Evolutionary conservation across 2,797 vertebrate genomes (phyloP).

Genomic region (Pygocentrus nattereri): DNA sequence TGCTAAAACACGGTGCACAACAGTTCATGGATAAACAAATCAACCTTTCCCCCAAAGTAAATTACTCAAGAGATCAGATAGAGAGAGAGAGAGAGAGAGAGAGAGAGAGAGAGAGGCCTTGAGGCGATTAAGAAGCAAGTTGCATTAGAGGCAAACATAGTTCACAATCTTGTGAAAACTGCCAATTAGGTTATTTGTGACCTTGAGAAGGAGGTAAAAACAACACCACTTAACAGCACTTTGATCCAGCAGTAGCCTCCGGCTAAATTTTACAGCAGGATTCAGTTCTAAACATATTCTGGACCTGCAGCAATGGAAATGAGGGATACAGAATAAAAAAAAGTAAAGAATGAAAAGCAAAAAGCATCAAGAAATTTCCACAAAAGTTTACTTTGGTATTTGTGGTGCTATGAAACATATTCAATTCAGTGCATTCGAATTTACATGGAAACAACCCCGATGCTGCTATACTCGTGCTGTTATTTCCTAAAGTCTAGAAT

Average conservation of each 20-base stretch:
- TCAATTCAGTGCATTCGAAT: neutral
- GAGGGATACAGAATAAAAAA: neutral
- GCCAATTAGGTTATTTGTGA: neutral
- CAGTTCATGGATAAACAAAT: too few species aligned
- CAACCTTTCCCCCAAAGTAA: too few species aligned
- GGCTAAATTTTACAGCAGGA: neutral
- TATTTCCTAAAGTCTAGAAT: neutral
- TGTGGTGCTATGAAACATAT: too few species aligned
- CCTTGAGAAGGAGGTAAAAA: neutral
- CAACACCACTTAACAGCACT: neutral
- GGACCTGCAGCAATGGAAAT: neutral
- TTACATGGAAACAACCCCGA: neutral
- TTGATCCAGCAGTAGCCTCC: neutral
- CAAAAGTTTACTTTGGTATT: neutral
- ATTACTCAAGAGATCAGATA: too few species aligned
- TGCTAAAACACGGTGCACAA: too few species aligned
- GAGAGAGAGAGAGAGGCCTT: neutral
- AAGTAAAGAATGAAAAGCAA: neutral
- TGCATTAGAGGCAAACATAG: neutral
- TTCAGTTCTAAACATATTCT: neutral
- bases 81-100: neutral
- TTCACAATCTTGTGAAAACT: neutral
- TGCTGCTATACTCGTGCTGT: neutral
- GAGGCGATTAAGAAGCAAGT: neutral
- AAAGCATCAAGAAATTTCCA: neutral